Conservation (phyloP, 1,140 invertebrate genomes). For the Formica exsecta region DNA sequence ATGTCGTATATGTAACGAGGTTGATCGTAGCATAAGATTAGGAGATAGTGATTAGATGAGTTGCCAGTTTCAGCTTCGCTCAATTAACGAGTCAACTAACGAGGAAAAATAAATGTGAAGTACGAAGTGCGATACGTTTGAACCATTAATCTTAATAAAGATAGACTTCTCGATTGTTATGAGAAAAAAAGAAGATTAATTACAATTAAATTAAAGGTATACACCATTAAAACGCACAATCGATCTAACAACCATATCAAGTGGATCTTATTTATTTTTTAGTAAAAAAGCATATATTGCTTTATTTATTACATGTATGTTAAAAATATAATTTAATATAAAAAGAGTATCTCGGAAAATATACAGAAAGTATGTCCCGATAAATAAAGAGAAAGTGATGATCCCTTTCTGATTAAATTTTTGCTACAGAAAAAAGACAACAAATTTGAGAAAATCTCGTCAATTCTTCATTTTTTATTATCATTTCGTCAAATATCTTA, state of each 20-base stretch:
- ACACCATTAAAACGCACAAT: constrained; percentile 6
- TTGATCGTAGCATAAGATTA: constrained; percentile 42
- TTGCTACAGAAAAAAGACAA: not conserved
- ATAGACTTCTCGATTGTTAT: not conserved
- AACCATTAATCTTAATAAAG: constrained; percentile 8
- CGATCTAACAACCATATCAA: not conserved
- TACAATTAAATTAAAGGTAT: constrained; percentile 36
- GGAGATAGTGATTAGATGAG: constrained; percentile 31
- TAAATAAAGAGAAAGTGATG: constrained; percentile 3
- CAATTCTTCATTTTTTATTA: not conserved
- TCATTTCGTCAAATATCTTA: not conserved
- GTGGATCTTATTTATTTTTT: constrained; percentile 12
- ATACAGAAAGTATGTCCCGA: not conserved
- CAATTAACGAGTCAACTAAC: constrained; percentile 43
- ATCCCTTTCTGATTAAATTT: not conserved
- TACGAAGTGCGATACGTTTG: not conserved
- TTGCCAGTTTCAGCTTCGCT: constrained; percentile 34
- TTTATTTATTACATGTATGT: constrained; percentile 29
- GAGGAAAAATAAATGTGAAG: constrained; percentile 23
- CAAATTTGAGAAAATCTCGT: not conserved
- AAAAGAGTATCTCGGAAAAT: not conserved
- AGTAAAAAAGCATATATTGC: not conserved
- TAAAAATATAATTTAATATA: not conserved
- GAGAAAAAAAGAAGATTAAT: constrained; percentile 6
- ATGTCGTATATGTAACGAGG: constrained; percentile 28